phyloP scores from a whole-genome alignment of 2,797 vertebrate species.

The Propithecus deckenii region DNA sequence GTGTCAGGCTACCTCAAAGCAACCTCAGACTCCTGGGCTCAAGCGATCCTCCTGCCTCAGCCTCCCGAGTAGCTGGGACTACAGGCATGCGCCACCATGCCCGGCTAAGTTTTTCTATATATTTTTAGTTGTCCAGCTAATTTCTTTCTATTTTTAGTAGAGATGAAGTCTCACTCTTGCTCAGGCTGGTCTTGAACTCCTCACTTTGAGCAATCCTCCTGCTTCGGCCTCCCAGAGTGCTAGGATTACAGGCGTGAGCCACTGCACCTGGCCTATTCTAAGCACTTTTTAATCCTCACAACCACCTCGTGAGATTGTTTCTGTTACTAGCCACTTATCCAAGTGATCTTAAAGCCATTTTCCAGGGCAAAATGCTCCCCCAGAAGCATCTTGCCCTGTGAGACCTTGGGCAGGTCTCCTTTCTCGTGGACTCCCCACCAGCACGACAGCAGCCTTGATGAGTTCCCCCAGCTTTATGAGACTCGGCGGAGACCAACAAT shows the following conservation, averaged over 20 bases:
- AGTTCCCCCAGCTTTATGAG: background rate
- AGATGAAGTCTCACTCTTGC: too few species aligned
- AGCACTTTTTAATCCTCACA: background rate
- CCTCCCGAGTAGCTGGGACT: too few species aligned
- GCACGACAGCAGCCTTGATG: fast-evolving
- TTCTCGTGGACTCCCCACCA: background rate
- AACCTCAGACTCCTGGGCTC: too few species aligned
- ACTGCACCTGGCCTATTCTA: background rate
- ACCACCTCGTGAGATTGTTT: background rate
- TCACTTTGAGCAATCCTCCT: too few species aligned
- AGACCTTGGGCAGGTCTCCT: background rate
- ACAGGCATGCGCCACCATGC: too few species aligned
- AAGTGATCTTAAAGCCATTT: background rate
- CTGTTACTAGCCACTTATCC: background rate
- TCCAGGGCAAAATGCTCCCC: background rate
- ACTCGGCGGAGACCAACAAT: background rate
- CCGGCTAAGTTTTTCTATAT: too few species aligned
- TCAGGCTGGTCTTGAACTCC: too few species aligned
- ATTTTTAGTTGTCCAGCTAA: too few species aligned
- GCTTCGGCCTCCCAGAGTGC: too few species aligned
- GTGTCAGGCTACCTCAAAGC: fast-evolving
- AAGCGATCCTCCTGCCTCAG: too few species aligned
- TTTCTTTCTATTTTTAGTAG: too few species aligned
- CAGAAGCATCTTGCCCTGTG: background rate
- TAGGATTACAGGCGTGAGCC: too few species aligned